phyloP scores from a whole-genome alignment of 2,797 vertebrate genomes.

The Eulemur albifrons region DNA sequence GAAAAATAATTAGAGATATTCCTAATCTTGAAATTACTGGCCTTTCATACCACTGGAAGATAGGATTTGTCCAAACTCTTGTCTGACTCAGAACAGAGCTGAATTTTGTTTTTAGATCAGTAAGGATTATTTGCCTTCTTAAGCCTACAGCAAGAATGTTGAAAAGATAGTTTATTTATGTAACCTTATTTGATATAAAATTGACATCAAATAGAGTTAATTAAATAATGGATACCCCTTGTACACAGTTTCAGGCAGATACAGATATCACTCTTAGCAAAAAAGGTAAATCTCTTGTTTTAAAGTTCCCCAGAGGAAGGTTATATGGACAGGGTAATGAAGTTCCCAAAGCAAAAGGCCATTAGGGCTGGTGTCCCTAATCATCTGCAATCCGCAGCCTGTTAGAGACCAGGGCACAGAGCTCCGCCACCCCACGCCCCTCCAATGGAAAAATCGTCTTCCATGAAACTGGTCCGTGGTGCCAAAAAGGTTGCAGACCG shows the following conservation, averaged over 20 bases:
- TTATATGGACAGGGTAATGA: neutral
- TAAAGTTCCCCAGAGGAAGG: neutral
- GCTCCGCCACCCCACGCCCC: too few relatives aligned
- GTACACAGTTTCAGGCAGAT: neutral
- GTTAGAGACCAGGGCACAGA: too few relatives aligned
- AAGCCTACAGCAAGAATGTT: neutral
- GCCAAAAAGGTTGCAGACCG: too few relatives aligned
- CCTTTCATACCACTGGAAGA: neutral
- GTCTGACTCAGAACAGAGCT: neutral
- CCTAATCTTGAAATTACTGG: neutral
- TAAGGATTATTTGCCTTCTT: constrained; percentile 23
- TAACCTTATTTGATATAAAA: constrained; percentile 12
- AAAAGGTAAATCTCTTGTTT: constrained; percentile 18
- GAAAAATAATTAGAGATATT: constrained; percentile 16
- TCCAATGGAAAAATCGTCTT: too few relatives aligned
- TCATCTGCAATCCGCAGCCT: too few relatives aligned
- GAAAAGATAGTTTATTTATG: neutral
- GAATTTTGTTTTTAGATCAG: constrained; percentile 1
- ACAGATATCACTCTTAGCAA: neutral
- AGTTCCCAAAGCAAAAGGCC: neutral
- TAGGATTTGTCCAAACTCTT: constrained; percentile 26
- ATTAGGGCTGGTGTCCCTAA: neutral
- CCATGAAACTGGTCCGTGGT: too few relatives aligned
- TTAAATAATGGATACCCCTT: neutral
- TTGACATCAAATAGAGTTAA: neutral